These are phyloP conservation scores for Pectinophora gossypiella DNA, from an alignment of 1,140 invertebrate species.

Conservation along the genomic window DNA sequence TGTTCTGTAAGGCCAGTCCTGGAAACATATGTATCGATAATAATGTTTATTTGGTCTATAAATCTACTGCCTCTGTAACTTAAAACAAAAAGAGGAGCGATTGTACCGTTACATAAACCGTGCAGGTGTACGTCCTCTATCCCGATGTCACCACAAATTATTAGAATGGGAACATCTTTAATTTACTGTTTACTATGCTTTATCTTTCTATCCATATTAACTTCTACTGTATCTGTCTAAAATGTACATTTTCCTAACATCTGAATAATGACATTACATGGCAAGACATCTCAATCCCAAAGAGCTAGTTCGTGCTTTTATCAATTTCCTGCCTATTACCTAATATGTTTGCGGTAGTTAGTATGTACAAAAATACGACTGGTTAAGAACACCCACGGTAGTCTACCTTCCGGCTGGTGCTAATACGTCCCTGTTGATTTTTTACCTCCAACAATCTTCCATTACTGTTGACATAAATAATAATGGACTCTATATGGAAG, in stretches of 20 bases:
- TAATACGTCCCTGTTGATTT: constrained; percentile 66
- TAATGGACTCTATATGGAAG: constrained; percentile 33
- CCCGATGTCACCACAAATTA: neutral
- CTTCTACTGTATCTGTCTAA: no score
- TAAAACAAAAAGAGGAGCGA: constrained; percentile 16
- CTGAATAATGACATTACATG: no score
- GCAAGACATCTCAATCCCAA: neutral
- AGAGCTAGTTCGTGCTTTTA: constrained; percentile 11
- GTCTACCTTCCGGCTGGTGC: constrained; percentile 48
- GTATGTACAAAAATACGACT: constrained; percentile 38
- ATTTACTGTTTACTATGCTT: neutral
- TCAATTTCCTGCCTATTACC: constrained; percentile 27
- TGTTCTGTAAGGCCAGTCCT: neutral
- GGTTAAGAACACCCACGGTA: constrained; percentile 65
- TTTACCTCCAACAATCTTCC: constrained; percentile 36
- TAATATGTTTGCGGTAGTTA: constrained; percentile 34
- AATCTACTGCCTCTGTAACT: constrained; percentile 9
- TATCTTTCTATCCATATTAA: no score
- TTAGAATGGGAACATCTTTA: neutral
- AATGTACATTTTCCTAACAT: no score
- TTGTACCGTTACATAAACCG: constrained; percentile 21
- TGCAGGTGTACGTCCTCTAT: constrained; percentile 20
- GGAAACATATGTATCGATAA: neutral
- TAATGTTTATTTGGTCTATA: constrained; percentile 13
- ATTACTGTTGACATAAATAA: constrained; percentile 27